Evolutionary conservation across 2,113 vertebrate species (phyloP).

Genomic region (Sander vitreus): DNA sequence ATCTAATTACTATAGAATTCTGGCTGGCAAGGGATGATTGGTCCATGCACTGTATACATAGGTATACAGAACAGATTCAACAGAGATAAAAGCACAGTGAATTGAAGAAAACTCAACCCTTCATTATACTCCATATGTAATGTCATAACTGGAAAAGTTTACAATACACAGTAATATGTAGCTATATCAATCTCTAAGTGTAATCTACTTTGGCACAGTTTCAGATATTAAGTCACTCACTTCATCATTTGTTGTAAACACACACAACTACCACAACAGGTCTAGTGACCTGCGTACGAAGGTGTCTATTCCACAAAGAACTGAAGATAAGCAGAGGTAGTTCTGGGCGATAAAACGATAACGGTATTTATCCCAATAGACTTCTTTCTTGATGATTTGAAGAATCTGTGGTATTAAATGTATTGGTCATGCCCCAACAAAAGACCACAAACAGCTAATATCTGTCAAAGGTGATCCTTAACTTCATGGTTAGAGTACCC

Average conservation of each 20-base stretch:
- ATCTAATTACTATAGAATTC: not conserved
- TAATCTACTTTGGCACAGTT: constrained; percentile 66
- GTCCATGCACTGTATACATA: not conserved
- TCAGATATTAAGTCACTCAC: constrained; percentile 44
- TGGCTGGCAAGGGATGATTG: not conserved
- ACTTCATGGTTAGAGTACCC: not conserved
- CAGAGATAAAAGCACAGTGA: not conserved
- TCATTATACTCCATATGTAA: constrained; percentile 23
- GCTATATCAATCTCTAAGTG: constrained; percentile 49
- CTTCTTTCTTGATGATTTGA: not conserved
- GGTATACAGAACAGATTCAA: not conserved
- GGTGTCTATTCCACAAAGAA: constrained; percentile 40
- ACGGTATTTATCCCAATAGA: not conserved
- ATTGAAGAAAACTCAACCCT: constrained; percentile 18
- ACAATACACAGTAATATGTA: constrained; percentile 56
- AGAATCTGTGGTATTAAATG: not conserved
- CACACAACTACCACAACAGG: constrained; percentile 55
- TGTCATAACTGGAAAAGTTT: constrained; percentile 49
- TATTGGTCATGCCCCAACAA: not conserved
- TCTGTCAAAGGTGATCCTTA: not conserved
- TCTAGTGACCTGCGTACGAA: constrained; percentile 35
- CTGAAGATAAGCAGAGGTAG: constrained; percentile 25
- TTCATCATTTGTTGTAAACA: constrained; percentile 54
- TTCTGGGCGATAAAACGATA: constrained; percentile 17
- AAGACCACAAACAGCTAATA: not conserved